Percentiles rank a stretch among this genome's conserved stretches.
These are phyloP conservation scores for Urechis unicinctus DNA, from an alignment of 2,888 invertebrate species.

Conservation along the genomic window DNA sequence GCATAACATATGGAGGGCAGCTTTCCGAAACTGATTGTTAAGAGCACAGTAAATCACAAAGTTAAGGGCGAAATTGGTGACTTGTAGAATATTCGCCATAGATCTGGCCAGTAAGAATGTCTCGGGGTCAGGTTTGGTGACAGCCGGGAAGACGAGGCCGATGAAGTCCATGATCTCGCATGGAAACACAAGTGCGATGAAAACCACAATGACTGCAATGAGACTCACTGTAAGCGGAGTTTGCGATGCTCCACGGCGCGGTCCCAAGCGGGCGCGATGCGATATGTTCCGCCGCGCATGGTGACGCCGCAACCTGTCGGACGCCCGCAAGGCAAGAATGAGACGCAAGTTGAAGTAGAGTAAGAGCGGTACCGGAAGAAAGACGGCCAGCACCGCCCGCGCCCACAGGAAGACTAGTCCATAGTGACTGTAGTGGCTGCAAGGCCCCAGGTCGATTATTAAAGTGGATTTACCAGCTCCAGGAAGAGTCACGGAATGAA, in stretches of 20 bases:
- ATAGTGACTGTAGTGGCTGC: background rate
- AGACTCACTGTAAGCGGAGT: constrained; percentile 40
- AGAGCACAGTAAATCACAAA: constrained; percentile 9
- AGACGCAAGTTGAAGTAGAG: constrained; percentile 40
- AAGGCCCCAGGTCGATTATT: background rate
- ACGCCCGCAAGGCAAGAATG: constrained; percentile 22
- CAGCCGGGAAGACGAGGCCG: background rate
- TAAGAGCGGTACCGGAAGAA: constrained; percentile 36
- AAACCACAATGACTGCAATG: constrained; percentile 38
- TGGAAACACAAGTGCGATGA: constrained; percentile 41
- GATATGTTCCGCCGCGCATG: background rate
- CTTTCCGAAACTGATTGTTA: constrained; percentile 5
- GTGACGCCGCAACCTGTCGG: background rate
- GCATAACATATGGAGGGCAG: no score
- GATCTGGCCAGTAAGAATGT: background rate
- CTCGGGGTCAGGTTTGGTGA: background rate
- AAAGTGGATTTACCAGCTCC: background rate
- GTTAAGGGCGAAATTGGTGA: constrained; percentile 8
- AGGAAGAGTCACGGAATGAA: background rate
- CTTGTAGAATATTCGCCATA: constrained; percentile 3
- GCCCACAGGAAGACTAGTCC: constrained; percentile 12
- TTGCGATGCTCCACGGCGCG: no score
- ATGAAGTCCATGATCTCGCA: constrained; percentile 23
- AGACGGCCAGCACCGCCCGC: constrained; percentile 37
- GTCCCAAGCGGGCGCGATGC: background rate